Evolutionary conservation across 2,888 invertebrate genomes (phyloP).

Genomic region (Drosophila imparisetae): DNA sequence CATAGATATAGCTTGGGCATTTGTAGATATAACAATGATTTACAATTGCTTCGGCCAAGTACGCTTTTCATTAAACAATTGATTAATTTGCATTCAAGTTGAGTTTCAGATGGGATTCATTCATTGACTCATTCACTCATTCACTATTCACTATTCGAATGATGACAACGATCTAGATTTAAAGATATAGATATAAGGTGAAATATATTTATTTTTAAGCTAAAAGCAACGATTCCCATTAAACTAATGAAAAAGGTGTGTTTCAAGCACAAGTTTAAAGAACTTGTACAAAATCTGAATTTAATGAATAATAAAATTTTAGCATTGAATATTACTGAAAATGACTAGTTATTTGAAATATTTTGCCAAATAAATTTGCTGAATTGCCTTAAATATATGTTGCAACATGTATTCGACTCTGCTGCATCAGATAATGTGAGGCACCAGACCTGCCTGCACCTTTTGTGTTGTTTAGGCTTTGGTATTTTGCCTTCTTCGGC

Average conservation of each 20-base stretch:
- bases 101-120: background rate
- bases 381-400: background rate
- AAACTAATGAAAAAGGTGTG: background rate
- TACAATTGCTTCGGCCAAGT: background rate
- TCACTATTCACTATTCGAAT: too few relatives aligned
- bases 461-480: slow-evolving; percentile 30
- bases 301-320: background rate
- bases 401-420: background rate
- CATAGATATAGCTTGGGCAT: background rate
- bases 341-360: background rate
- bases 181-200: background rate
- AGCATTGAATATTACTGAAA: background rate
- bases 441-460: slow-evolving; percentile 24
- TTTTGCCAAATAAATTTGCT: background rate
- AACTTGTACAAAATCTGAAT: background rate
- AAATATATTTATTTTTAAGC: background rate
- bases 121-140: too few relatives aligned
- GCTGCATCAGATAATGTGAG: background rate
- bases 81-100: background rate
- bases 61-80: background rate
- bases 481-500: slow-evolving; percentile 20
- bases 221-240: background rate
- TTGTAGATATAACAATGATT: background rate
- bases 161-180: background rate
- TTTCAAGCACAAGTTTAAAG: background rate